Conservation (phyloP, 2,888 invertebrate genomes). For the Tridacna crocea region DNA sequence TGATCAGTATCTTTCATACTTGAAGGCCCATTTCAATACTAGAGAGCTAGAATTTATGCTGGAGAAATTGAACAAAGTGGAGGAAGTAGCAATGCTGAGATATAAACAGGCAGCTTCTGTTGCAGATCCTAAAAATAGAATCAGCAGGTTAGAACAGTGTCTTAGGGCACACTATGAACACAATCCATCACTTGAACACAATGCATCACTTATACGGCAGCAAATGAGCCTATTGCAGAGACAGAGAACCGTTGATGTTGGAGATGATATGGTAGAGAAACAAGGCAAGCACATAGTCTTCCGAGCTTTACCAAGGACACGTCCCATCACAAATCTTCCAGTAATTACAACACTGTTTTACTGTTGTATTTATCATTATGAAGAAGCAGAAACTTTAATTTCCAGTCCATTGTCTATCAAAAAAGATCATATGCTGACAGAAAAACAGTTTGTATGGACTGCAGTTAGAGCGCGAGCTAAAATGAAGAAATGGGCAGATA, state of each 20-base stretch:
- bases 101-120: slow-evolving; percentile 74
- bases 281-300: slow-evolving; percentile 75
- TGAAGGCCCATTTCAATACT: slow-evolving; percentile 73
- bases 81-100: slow-evolving; percentile 58
- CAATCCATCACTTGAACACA: slow-evolving; percentile 71
- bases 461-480: slow-evolving; percentile 82
- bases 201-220: slow-evolving; percentile 75
- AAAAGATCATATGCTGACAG: slow-evolving; percentile 81
- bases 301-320: slow-evolving; percentile 79
- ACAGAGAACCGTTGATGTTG: slow-evolving; percentile 82
- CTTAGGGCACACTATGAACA: slow-evolving; percentile 78
- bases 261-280: slow-evolving; percentile 74
- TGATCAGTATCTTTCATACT: slow-evolving; percentile 80
- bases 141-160: slow-evolving; percentile 71
- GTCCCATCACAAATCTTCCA: slow-evolving; percentile 82
- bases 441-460: slow-evolving; percentile 83
- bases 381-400: slow-evolving; percentile 79
- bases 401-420: slow-evolving; percentile 81
- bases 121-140: slow-evolving; percentile 70
- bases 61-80: slow-evolving; percentile 5
- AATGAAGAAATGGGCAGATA: slow-evolving; percentile 79
- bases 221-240: slow-evolving; percentile 79
- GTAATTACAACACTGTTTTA: slow-evolving; percentile 85
- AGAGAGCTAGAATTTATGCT: slow-evolving; percentile 52
- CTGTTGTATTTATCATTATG: slow-evolving; percentile 84